These are phyloP conservation scores for Hycleus cichorii DNA, from an alignment of 1,140 invertebrate species.

Conservation along the genomic window DNA sequence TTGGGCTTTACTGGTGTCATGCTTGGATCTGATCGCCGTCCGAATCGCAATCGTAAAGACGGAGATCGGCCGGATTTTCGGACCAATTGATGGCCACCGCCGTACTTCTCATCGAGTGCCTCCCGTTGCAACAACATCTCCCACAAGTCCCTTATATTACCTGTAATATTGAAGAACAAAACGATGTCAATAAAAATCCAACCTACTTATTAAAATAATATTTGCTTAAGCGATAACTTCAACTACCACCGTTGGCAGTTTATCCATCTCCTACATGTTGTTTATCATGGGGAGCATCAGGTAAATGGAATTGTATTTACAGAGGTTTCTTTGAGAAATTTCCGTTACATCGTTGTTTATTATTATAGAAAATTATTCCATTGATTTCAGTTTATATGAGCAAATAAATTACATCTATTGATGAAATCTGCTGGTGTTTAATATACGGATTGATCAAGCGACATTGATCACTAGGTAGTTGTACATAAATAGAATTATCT, in stretches of 20 bases:
- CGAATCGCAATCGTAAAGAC: slow-evolving; percentile 60
- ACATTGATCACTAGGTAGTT: neutral
- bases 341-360: no score
- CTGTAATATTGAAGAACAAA: slow-evolving; percentile 25
- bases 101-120: slow-evolving; percentile 42
- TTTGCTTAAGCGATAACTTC: no score
- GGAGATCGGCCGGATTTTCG: slow-evolving; percentile 64
- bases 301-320: no score
- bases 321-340: no score
- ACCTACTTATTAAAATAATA: no score
- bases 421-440: neutral
- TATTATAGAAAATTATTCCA: no score
- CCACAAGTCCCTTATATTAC: slow-evolving; percentile 47
- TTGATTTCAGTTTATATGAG: no score
- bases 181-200: no score
- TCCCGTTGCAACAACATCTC: slow-evolving; percentile 53
- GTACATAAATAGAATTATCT: slow-evolving; percentile 8
- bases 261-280: no score
- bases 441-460: slow-evolving; percentile 4
- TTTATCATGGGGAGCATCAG: no score
- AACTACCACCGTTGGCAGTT: no score
- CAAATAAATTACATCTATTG: neutral
- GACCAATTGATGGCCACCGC: slow-evolving; percentile 53
- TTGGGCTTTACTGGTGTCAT: slow-evolving; percentile 38
- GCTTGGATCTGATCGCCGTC: slow-evolving; percentile 59